A percentile compares a stretch with the other conserved stretches of the same genome.
These are phyloP conservation scores for Hoplostethus atlanticus DNA, from an alignment of 2,797 vertebrate species.

Conservation along the genomic window DNA sequence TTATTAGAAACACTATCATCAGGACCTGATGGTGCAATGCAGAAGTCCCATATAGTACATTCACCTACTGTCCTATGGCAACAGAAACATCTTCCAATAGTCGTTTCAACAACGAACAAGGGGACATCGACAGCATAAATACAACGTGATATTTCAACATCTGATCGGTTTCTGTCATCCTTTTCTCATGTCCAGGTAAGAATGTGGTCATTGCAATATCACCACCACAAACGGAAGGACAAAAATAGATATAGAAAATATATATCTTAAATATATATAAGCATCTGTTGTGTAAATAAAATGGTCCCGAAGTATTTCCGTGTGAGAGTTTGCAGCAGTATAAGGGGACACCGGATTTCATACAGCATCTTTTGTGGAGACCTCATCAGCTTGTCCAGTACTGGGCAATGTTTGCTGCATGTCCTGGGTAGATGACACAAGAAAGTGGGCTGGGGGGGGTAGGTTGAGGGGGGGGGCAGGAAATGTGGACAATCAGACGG, in stretches of 20 bases:
- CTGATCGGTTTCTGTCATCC: slow-evolving; percentile 39
- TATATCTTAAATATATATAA: slow-evolving; percentile 61
- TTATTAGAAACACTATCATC: slow-evolving; percentile 8
- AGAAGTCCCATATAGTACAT: slow-evolving; percentile 61
- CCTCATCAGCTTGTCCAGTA: slow-evolving; percentile 12
- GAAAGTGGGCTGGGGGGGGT: background rate
- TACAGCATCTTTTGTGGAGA: slow-evolving; percentile 40
- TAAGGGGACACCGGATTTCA: slow-evolving; percentile 33
- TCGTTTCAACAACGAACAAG: slow-evolving; percentile 44
- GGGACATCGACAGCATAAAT: slow-evolving; percentile 51
- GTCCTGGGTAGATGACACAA: slow-evolving; percentile 17
- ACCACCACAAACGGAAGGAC: slow-evolving; percentile 58
- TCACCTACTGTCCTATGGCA: slow-evolving; percentile 72
- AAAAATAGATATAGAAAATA: slow-evolving; percentile 57
- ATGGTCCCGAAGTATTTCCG: slow-evolving; percentile 44
- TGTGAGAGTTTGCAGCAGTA: slow-evolving; percentile 46
- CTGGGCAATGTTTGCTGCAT: slow-evolving; percentile 16
- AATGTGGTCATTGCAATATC: slow-evolving; percentile 52
- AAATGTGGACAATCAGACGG: slow-evolving; percentile 79
- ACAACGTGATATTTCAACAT: slow-evolving; percentile 33
- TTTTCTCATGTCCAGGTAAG: slow-evolving; percentile 56
- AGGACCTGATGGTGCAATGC: slow-evolving; percentile 54
- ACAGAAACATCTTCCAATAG: slow-evolving; percentile 54
- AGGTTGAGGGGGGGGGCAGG: background rate
- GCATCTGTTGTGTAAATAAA: slow-evolving; percentile 65